These are phyloP conservation scores for Pagetopsis macropterus DNA, from an alignment of 2,797 vertebrate species.

Conservation along the genomic window DNA sequence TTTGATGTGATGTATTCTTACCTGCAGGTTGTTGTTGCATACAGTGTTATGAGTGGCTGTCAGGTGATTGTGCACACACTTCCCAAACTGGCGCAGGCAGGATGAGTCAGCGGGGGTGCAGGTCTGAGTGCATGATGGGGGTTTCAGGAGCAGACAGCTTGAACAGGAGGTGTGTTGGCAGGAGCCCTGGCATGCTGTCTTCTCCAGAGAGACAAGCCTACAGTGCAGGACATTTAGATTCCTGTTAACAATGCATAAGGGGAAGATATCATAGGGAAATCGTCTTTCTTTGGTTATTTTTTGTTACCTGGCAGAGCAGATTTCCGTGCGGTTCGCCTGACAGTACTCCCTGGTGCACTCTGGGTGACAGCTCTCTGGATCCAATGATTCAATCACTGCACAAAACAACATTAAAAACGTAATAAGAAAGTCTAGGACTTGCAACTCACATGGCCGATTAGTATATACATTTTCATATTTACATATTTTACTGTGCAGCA, in stretches of 20 bases:
- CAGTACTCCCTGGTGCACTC: constrained; percentile 81
- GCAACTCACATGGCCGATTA: neutral
- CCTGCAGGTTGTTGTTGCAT: constrained; percentile 76
- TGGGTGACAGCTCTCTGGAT: constrained; percentile 71
- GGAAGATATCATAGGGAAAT: neutral
- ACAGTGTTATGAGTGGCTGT: constrained; percentile 30
- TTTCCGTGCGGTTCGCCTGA: constrained; percentile 66
- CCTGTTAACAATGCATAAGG: neutral
- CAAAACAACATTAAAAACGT: constrained; percentile 16
- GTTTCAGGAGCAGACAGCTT: constrained; percentile 75
- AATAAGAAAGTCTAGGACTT: neutral
- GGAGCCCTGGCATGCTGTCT: constrained; percentile 70
- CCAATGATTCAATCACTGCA: constrained; percentile 71
- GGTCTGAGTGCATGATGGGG: constrained; percentile 71
- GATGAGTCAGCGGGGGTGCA: constrained; percentile 67
- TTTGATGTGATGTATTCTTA: constrained; percentile 21
- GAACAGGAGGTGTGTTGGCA: constrained; percentile 83
- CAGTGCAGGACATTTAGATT: constrained; percentile 7
- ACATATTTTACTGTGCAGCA: constrained; percentile 17
- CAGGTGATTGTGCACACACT: constrained; percentile 76
- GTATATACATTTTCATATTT: constrained; percentile 9
- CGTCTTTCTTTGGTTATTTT: neutral
- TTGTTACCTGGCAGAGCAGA: constrained; percentile 80
- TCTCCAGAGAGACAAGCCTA: constrained; percentile 73
- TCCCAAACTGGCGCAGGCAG: constrained; percentile 77